Evolutionary conservation across 30 jellyfish, hydroid and myxozoan species (phyloP).

Genomic region (Rhopilema esculentum): DNA sequence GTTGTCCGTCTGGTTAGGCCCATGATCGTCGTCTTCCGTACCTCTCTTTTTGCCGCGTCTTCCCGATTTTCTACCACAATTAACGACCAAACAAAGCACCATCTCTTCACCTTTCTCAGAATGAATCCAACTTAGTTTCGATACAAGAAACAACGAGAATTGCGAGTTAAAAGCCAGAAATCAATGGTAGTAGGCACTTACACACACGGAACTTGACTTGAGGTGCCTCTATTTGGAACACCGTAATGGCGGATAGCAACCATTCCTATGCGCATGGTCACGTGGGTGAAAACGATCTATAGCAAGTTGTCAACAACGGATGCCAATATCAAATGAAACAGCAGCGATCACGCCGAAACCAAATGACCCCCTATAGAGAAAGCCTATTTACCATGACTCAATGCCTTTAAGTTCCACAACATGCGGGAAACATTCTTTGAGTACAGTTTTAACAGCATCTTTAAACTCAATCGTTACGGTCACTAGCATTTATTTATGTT

Average conservation of each 20-base stretch:
- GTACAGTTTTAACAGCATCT: too few species aligned
- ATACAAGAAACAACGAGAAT: conserved; percentile 21
- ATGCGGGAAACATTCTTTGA: too few species aligned
- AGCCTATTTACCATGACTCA: too few species aligned
- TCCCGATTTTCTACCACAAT: conserved; percentile 32
- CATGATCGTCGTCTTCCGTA: conserved; percentile 9
- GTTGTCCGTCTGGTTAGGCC: conserved; percentile 18
- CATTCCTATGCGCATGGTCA: conserved; percentile 21
- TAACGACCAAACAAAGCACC: conserved; percentile 35
- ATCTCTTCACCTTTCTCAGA: conserved; percentile 18
- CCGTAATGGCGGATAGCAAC: conserved; percentile 35
- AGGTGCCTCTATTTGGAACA: conserved; percentile 18
- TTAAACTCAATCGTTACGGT: too few species aligned
- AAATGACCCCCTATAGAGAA: too few species aligned
- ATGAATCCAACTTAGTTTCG: not conserved
- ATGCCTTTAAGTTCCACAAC: too few species aligned
- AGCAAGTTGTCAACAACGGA: too few species aligned
- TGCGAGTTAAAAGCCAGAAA: conserved; percentile 31
- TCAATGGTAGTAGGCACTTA: conserved; percentile 12
- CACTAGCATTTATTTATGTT: too few species aligned
- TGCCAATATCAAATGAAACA: too few species aligned
- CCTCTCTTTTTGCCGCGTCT: conserved; percentile 15
- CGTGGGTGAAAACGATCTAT: conserved; percentile 27
- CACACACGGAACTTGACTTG: conserved; percentile 21
- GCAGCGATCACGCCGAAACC: too few species aligned